phyloP scores from a whole-genome alignment of 2,113 vertebrate genomes.

The Sapayoa aenigma region DNA sequence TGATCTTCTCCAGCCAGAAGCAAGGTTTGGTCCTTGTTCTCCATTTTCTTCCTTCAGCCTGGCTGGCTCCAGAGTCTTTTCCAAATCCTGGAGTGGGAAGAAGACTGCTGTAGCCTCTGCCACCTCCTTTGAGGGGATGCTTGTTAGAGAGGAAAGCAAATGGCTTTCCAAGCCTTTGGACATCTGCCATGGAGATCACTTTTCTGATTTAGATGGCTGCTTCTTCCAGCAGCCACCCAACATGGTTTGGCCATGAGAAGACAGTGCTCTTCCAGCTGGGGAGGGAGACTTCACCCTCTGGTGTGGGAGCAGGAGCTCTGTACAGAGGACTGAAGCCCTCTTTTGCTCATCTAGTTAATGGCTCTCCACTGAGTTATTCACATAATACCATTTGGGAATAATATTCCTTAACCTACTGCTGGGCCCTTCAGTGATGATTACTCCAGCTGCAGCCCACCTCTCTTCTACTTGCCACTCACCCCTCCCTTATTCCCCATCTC shows the following conservation, averaged over 20 bases:
- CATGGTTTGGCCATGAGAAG: not conserved
- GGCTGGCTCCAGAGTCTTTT: not conserved
- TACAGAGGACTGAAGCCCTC: not conserved
- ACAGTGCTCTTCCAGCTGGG: rapidly evolving
- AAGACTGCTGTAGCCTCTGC: not conserved
- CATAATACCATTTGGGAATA: not conserved
- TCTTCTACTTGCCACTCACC: not conserved
- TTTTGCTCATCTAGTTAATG: not conserved
- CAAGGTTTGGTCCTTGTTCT: rapidly evolving
- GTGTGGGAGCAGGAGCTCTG: not conserved
- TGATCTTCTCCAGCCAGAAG: not conserved
- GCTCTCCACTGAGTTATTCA: not conserved
- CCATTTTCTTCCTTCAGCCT: not conserved
- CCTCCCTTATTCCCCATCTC: not conserved
- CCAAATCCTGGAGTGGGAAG: not conserved
- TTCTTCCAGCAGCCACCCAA: not conserved
- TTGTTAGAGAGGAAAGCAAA: not conserved
- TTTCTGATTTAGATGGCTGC: not conserved
- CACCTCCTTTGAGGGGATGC: not conserved
- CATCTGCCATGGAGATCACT: not conserved
- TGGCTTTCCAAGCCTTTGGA: not conserved
- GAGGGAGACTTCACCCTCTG: not conserved
- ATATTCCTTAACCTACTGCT: not conserved
- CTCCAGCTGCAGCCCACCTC: not conserved
- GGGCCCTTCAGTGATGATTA: not conserved